Base-by-base conservation (phyloP, 2,797 vertebrate species). In the Myotis planiceps region DNA sequence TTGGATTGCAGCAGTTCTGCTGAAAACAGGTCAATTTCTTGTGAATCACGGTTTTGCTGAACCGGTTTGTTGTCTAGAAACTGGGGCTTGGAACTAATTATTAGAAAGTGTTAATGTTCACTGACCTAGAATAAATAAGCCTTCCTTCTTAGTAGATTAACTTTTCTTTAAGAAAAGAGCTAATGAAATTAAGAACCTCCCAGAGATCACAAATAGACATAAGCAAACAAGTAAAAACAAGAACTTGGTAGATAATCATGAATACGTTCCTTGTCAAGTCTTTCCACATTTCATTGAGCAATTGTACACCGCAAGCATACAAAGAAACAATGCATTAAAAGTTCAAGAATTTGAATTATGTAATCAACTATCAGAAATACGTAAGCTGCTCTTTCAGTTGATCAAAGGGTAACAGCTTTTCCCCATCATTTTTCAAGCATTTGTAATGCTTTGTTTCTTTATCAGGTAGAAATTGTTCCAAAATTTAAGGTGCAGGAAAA, bases 131-230 rank as follows among this genome's bases (percentile, higher is more conserved):
- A 68, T 55, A 82, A 94, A 75, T 85, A 93, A 97, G 10, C 16
- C 21, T 94, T 95, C 47, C 55, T 93, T 84, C 58, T 3, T 6
- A 96, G 66, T 69, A 86, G 32, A 92, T 88, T 93, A 95, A 69
- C 29, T 97, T 97, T 71, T 96, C 37, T 89, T 83, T 94, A 93
- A 93, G 78, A 66, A 87, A 92, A 88, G 37, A 92, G 76, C 55
- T 95, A 93, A 95, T 79, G 16, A 94, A 93, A 82, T 95, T 96
- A 39, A 92, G 65, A 94, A 88, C 42, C 71, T 92, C 63, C 29
- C 58, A 82, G 66, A 87, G 32, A 94, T 92, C 80, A 85, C 34
- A 95, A 84, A 45, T 84, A 87, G 88, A 80, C 29, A 80, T 93
- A 72, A 92, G 86, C 66, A 90, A 92, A 71, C 39, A 80, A 90